phyloP scores from a whole-genome alignment of 1,140 invertebrate genomes.

The Drosophila willistoni region DNA sequence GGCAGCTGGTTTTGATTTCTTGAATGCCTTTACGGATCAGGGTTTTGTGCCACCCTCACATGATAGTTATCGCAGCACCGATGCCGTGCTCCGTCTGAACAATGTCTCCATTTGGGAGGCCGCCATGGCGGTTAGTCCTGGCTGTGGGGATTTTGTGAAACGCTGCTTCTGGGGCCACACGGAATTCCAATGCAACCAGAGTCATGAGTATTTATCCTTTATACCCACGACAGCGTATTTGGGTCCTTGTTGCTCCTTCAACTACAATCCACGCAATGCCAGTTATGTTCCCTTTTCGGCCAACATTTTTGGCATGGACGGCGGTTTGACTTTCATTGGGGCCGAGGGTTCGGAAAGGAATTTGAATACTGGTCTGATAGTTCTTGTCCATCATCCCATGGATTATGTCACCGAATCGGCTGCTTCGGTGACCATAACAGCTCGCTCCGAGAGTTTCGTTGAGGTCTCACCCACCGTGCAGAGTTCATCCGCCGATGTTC shows the following conservation, averaged over 20 bases:
- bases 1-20: constrained; percentile 66
- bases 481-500: constrained; percentile 68
- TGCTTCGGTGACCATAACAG: constrained; percentile 73
- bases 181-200: constrained; percentile 75
- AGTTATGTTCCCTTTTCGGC: constrained; percentile 78
- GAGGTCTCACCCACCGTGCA: constrained; percentile 78
- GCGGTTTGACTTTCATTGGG: constrained; percentile 70
- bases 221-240: constrained; percentile 72
- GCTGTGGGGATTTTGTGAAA: constrained; percentile 75
- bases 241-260: constrained; percentile 80
- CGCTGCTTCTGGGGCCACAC: constrained; percentile 75
- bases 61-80: constrained; percentile 61
- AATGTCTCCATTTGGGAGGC: constrained; percentile 73
- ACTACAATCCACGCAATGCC: constrained; percentile 76
- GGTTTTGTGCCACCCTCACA: constrained; percentile 58
- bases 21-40: constrained; percentile 79
- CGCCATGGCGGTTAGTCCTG: constrained; percentile 69
- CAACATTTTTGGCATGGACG: constrained; percentile 80
- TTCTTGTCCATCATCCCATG: constrained; percentile 78
- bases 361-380: constrained; percentile 71
- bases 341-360: constrained; percentile 72
- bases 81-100: constrained; percentile 64
- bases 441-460: constrained; percentile 77
- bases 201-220: constrained; percentile 77
- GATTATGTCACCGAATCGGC: constrained; percentile 76